Evolutionary conservation across 2,113 vertebrate species (phyloP).

Genomic region (Lathamus discolor): DNA sequence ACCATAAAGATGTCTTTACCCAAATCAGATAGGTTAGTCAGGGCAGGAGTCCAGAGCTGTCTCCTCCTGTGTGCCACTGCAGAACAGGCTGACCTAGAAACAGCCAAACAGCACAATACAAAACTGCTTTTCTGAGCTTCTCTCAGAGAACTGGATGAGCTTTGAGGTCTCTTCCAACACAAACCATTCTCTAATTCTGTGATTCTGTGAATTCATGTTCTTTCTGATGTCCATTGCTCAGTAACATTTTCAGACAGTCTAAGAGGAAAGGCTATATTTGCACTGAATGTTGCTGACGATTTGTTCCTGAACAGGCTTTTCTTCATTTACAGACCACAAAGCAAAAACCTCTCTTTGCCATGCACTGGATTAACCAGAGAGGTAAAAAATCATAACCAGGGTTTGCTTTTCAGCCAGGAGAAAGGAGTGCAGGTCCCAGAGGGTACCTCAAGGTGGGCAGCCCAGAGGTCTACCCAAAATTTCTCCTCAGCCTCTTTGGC

Average conservation of each 20-base stretch:
- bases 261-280: background rate
- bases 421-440: background rate
- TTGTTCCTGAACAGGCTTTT: accelerated
- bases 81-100: slow-evolving; percentile 64
- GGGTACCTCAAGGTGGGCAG: background rate
- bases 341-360: background rate
- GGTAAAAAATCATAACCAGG: background rate
- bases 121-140: background rate
- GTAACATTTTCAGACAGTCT: background rate
- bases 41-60: background rate
- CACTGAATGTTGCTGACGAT: background rate
- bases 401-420: background rate
- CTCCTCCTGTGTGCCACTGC: background rate
- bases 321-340: background rate
- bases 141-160: background rate
- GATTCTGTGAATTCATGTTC: background rate
- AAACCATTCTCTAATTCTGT: background rate
- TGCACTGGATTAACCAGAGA: background rate
- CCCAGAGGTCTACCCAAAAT: background rate
- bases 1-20: background rate
- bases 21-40: background rate
- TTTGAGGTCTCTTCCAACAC: background rate
- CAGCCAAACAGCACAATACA: background rate
- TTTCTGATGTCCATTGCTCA: background rate
- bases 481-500: background rate